phyloP scores from a whole-genome alignment of 1,140 invertebrate species.

The Rhopalosiphum padi region DNA sequence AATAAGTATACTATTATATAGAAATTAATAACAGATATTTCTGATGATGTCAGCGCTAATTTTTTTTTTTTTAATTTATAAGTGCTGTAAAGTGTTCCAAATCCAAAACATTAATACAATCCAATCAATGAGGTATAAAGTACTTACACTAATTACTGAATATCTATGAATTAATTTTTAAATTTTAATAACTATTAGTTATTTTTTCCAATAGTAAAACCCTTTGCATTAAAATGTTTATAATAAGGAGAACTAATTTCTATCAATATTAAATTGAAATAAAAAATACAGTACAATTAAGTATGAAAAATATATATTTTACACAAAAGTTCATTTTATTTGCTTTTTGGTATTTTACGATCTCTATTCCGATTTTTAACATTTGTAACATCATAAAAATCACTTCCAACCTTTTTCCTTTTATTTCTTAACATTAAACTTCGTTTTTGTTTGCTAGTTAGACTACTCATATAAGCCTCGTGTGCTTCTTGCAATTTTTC shows the following conservation, averaged over 20 bases:
- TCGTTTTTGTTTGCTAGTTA: constrained; percentile 80
- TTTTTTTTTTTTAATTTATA: background rate
- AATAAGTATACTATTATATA: too few species aligned
- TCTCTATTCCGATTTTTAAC: constrained; percentile 81
- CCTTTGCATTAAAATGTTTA: background rate
- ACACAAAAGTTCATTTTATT: constrained; percentile 25
- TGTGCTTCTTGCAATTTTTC: constrained; percentile 64
- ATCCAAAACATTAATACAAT: too few species aligned
- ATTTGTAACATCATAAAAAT: constrained; percentile 92
- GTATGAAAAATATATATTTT: background rate
- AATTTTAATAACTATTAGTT: background rate
- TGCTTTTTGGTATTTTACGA: constrained; percentile 22
- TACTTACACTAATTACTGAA: background rate
- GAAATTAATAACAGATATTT: too few species aligned
- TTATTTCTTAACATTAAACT: constrained; percentile 77
- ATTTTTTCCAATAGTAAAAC: background rate
- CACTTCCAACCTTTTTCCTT: constrained; percentile 87
- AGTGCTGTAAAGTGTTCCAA: background rate
- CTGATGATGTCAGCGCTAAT: too few species aligned
- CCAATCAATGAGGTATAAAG: too few species aligned
- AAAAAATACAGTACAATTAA: background rate
- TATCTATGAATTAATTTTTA: background rate
- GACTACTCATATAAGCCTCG: constrained; percentile 59
- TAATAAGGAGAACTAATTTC: background rate
- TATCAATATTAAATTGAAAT: background rate